Percentiles rank a stretch among this genome's conserved stretches.
Evolutionary conservation across 30 jellyfish, hydroid and myxozoan genomes (phyloP).

Genomic region (Phacellophora camtschatica): DNA sequence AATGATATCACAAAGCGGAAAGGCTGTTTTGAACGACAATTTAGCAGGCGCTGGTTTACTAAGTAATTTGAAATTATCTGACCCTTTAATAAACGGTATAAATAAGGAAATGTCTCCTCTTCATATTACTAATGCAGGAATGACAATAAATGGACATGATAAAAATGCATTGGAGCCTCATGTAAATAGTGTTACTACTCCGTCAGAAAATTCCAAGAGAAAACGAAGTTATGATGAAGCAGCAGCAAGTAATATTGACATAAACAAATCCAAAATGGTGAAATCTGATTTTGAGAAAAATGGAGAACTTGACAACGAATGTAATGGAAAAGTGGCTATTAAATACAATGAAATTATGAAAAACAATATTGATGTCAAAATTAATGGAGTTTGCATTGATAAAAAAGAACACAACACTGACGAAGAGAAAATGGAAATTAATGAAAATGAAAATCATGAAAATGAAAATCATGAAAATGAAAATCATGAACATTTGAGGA

Average conservation of each 20-base stretch:
- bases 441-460: not conserved
- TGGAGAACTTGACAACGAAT: not conserved
- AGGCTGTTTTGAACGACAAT: no score
- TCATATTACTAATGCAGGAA: no score
- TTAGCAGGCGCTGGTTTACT: no score
- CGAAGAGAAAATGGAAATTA: not conserved
- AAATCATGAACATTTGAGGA: not conserved
- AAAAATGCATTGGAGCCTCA: no score
- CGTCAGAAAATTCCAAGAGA: not conserved
- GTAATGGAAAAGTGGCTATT: not conserved
- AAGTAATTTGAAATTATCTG: no score
- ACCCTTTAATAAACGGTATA: no score
- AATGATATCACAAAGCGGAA: not conserved
- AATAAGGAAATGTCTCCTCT: no score
- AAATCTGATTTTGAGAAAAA: not conserved
- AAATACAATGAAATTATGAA: not conserved
- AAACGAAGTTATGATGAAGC: not conserved
- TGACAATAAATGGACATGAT: no score
- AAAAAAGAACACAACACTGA: not conserved
- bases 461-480: not conserved
- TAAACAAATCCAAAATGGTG: not conserved
- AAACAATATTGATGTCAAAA: not conserved
- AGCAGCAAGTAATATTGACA: not conserved
- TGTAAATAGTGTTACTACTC: not conserved
- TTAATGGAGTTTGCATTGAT: slow-evolving; percentile 7